Percentiles rank a stretch among this genome's conserved stretches.
These are phyloP conservation scores for Anomalospiza imberbis DNA, from an alignment of 2,797 vertebrate genomes.

Conservation along the genomic window DNA sequence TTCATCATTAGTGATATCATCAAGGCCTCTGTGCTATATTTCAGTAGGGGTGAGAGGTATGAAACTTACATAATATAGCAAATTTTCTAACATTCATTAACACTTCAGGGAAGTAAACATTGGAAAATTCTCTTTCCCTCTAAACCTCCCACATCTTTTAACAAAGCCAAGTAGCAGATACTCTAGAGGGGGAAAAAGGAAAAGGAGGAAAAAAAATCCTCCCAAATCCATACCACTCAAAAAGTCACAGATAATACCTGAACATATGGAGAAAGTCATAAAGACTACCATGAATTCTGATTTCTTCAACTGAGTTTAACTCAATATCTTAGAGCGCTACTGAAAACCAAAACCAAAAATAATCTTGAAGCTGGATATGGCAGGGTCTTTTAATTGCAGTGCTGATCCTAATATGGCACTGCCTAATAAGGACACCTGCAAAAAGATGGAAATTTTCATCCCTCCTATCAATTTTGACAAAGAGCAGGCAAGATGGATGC, in stretches of 20 bases:
- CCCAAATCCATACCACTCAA: neutral
- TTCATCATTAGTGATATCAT: conserved; percentile 21
- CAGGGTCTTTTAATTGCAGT: neutral
- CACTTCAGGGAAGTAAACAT: neutral
- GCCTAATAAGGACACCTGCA: neutral
- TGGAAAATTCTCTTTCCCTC: neutral
- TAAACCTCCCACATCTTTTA: neutral
- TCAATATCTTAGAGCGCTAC: neutral
- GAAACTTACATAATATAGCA: neutral
- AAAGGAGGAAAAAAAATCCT: neutral
- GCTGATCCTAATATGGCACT: neutral
- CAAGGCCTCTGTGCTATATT: neutral
- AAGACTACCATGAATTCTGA: neutral
- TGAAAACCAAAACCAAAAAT: neutral
- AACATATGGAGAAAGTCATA: neutral
- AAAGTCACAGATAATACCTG: neutral
- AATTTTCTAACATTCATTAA: neutral
- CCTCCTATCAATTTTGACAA: neutral
- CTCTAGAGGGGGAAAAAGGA: accelerated
- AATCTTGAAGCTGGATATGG: neutral
- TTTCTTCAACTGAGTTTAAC: neutral
- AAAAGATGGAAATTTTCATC: neutral
- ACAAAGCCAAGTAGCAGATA: neutral
- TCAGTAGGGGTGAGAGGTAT: neutral
- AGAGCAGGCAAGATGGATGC: neutral